phyloP scores from a whole-genome alignment of 2,888 invertebrate genomes.

The Cordilura impudica region DNA sequence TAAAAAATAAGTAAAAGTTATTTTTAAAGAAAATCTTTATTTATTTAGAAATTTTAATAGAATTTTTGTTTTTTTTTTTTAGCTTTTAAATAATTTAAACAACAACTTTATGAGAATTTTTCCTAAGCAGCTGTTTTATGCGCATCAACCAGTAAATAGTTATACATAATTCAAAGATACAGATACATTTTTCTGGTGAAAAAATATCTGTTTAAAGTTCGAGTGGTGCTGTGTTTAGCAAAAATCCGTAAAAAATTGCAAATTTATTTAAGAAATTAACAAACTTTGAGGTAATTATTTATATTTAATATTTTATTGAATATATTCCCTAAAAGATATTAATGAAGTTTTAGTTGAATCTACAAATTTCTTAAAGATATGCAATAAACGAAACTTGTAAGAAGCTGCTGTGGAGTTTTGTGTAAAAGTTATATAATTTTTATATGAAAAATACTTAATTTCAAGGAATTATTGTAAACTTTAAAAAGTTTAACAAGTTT shows the following conservation, averaged over 20 bases:
- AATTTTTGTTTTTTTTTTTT: neutral
- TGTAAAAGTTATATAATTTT: neutral
- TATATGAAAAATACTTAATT: too few relatives aligned
- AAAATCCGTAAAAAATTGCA: conserved; percentile 76
- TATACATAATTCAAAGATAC: conserved; percentile 56
- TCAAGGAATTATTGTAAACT: too few relatives aligned
- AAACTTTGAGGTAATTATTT: conserved; percentile 74
- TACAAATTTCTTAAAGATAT: neutral
- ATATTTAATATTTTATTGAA: neutral
- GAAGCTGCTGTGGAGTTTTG: neutral
- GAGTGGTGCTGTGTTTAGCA: conserved; percentile 68
- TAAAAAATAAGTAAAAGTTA: neutral
- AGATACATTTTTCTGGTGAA: conserved; percentile 49
- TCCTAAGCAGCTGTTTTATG: conserved; percentile 48
- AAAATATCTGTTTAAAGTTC: conserved; percentile 59
- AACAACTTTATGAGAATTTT: neutral
- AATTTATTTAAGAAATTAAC: conserved; percentile 76
- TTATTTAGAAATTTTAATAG: neutral
- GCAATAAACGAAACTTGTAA: too few relatives aligned
- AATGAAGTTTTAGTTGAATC: too few relatives aligned
- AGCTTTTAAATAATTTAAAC: too few relatives aligned
- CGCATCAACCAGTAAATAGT: conserved; percentile 51
- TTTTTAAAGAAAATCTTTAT: too few relatives aligned
- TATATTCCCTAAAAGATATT: too few relatives aligned
- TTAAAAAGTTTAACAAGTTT: too few relatives aligned